phyloP scores from a whole-genome alignment of 2,797 vertebrate species.

The Semaprochilodus insignis region DNA sequence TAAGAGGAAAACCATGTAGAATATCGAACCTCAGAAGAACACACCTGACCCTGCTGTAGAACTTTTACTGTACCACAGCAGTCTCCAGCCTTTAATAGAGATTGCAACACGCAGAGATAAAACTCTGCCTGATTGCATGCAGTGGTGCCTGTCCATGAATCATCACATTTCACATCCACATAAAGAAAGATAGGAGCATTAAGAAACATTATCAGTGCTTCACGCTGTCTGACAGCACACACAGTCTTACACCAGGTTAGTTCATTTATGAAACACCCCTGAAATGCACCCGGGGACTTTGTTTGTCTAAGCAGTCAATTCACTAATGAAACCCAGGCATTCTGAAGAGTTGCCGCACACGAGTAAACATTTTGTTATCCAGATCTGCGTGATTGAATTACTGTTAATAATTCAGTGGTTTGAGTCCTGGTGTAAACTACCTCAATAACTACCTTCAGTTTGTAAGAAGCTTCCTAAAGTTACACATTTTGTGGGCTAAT shows the following conservation, averaged over 20 bases:
- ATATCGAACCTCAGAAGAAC: not conserved
- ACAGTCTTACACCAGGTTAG: constrained; percentile 13
- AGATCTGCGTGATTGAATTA: constrained; percentile 55
- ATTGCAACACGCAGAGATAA: not conserved
- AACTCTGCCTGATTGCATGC: not conserved
- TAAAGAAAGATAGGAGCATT: not conserved
- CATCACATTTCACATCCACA: not conserved
- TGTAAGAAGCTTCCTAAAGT: constrained; percentile 8
- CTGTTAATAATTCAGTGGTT: constrained; percentile 51
- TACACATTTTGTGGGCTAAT: not conserved
- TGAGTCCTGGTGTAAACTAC: constrained; percentile 45
- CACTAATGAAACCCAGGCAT: constrained; percentile 26
- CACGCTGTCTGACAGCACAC: not conserved
- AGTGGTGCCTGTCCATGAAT: not conserved
- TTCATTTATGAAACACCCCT: constrained; percentile 17
- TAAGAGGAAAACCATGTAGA: not conserved
- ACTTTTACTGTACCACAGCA: not conserved
- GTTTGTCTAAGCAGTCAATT: constrained; percentile 11
- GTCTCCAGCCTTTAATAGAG: too few relatives aligned
- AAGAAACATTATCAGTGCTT: constrained; percentile 1
- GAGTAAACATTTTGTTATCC: constrained; percentile 34
- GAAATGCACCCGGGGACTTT: constrained; percentile 15
- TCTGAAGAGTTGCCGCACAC: constrained; percentile 21
- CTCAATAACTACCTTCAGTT: constrained; percentile 20
- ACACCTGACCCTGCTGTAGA: not conserved